Evolutionary conservation across 2,888 invertebrate genomes (phyloP).

Genomic region (Hetaerina titia): DNA sequence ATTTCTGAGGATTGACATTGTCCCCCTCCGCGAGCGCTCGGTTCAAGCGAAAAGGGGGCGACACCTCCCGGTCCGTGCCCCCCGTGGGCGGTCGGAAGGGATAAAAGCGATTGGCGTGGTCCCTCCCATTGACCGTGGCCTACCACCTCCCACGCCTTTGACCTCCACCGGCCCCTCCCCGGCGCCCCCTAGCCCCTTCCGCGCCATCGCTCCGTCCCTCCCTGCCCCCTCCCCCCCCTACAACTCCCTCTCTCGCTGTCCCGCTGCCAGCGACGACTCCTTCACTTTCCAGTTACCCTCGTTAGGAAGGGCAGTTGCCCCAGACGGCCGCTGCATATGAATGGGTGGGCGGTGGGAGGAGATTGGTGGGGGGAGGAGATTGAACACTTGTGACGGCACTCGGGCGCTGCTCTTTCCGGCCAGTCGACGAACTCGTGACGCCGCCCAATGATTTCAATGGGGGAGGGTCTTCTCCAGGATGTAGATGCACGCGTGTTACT

Average conservation of each 20-base stretch:
- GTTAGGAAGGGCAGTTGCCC: not conserved
- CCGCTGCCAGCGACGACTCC: not conserved
- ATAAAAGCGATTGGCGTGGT: not conserved
- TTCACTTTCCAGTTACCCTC: constrained; percentile 24
- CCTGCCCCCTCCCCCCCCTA: not conserved
- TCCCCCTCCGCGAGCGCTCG: not conserved
- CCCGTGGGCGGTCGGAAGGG: not conserved
- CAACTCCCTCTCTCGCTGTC: not conserved
- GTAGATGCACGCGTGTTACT: too few relatives aligned
- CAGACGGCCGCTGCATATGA: not conserved
- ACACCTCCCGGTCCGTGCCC: too few relatives aligned
- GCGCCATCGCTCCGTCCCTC: not conserved
- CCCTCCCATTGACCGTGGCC: not conserved
- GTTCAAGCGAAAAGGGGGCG: not conserved
- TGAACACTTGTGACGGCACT: not conserved
- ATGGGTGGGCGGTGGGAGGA: not conserved
- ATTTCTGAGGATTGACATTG: not conserved
- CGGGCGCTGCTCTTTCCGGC: not conserved
- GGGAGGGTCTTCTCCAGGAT: not conserved
- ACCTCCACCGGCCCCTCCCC: not conserved
- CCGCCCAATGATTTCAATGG: not conserved
- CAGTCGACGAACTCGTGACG: not conserved
- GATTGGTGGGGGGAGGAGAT: not conserved
- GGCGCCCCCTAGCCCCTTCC: not conserved
- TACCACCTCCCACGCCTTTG: not conserved